Evolutionary conservation across 2,113 vertebrate species (phyloP).

Genomic region (Psittacula cyanocephala): DNA sequence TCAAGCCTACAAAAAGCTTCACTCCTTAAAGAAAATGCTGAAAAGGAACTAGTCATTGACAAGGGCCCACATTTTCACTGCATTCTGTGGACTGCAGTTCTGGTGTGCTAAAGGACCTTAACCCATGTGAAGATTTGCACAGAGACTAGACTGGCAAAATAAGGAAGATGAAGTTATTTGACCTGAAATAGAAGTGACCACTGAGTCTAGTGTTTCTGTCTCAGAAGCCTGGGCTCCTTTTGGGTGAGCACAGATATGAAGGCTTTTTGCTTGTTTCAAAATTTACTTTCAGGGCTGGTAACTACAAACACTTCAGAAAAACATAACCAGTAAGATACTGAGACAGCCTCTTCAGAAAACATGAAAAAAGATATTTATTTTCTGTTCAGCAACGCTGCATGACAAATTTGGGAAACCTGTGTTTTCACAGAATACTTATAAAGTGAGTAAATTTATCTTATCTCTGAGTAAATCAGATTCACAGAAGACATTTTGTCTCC

Average conservation of each 20-base stretch:
- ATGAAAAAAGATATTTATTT: background rate
- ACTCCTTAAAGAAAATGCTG: background rate
- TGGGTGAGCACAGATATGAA: background rate
- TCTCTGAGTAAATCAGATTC: background rate
- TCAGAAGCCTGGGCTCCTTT: background rate
- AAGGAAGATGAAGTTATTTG: background rate
- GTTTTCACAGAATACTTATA: background rate
- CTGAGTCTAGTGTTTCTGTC: background rate
- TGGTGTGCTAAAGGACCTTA: background rate
- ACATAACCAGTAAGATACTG: background rate
- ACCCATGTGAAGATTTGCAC: accelerated
- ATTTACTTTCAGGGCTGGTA: background rate
- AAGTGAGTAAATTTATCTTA: background rate
- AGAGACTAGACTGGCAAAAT: background rate
- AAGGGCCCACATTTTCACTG: background rate
- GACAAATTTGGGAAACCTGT: background rate
- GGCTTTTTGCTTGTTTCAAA: background rate
- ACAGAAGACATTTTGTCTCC: background rate
- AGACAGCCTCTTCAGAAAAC: background rate
- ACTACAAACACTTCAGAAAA: background rate
- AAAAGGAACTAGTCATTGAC: background rate
- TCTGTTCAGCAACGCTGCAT: background rate
- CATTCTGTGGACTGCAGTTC: background rate
- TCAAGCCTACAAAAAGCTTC: background rate
- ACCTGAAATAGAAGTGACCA: background rate